Evolutionary conservation across 1,140 invertebrate genomes (phyloP).

Genomic region (Aphidius ervi): DNA sequence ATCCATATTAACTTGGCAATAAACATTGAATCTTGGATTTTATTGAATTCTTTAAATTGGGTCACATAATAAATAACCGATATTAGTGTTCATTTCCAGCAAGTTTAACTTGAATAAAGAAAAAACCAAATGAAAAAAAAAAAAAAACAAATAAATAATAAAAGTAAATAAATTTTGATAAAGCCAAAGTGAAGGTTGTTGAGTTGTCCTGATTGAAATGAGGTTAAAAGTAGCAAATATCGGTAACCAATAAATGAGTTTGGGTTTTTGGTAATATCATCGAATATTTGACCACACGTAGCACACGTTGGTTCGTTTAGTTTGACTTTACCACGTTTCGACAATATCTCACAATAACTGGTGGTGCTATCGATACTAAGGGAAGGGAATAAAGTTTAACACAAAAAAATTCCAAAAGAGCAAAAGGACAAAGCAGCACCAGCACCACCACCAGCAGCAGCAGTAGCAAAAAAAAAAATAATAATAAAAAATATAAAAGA

Average conservation of each 20-base stretch:
- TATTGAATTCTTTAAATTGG: too few species aligned
- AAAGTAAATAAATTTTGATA: background rate
- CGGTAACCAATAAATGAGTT: conserved; percentile 1
- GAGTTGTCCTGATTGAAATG: background rate
- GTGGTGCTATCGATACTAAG: background rate
- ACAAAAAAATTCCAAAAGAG: too few species aligned
- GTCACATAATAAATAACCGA: too few species aligned
- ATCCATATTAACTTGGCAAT: too few species aligned
- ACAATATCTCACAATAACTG: conserved; percentile 15
- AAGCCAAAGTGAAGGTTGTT: too few species aligned
- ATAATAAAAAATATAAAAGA: too few species aligned
- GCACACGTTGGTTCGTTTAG: conserved; percentile 1
- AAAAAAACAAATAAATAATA: background rate
- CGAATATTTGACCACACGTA: conserved; percentile 15
- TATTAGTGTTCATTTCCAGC: too few species aligned
- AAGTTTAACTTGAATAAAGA: background rate
- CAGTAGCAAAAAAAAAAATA: too few species aligned
- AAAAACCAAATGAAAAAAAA: background rate
- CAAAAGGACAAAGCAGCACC: too few species aligned
- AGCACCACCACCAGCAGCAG: too few species aligned
- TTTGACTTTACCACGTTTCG: conserved; percentile 4
- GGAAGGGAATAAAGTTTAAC: background rate
- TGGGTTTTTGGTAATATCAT: conserved; percentile 10
- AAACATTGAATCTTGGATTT: too few species aligned
- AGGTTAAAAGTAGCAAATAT: conserved; percentile 5